These are phyloP conservation scores for Esox niger DNA, from an alignment of 2,113 vertebrate genomes.

Conservation along the genomic window DNA sequence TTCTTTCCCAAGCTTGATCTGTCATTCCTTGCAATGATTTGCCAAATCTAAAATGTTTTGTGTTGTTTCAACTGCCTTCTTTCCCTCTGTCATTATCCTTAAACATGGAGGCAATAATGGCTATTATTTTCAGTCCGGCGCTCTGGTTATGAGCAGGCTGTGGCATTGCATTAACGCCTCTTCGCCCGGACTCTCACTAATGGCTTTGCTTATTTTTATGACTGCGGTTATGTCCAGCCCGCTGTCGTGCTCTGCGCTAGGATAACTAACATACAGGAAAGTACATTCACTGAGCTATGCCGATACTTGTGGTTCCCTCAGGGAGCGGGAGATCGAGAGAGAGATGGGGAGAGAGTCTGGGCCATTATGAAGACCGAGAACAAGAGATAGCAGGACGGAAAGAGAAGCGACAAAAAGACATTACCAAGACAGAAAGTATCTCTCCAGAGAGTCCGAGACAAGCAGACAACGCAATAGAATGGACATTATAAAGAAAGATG, in stretches of 20 bases:
- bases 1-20: too few relatives aligned
- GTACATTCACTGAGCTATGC: background rate
- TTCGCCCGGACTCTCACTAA: slow-evolving; percentile 45
- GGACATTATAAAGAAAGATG: too few relatives aligned
- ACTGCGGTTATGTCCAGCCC: background rate
- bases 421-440: too few relatives aligned
- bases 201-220: slow-evolving; percentile 32
- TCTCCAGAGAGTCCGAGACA: too few relatives aligned
- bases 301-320: background rate
- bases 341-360: too few relatives aligned
- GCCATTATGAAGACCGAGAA: background rate
- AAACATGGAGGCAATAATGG: slow-evolving; percentile 1
- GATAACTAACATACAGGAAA: background rate
- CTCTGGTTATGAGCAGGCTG: background rate
- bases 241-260: background rate
- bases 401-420: background rate
- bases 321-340: background rate
- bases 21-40: background rate
- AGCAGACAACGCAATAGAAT: background rate
- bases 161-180: slow-evolving; percentile 58
- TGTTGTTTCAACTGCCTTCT: slow-evolving; percentile 14
- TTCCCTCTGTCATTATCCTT: too few relatives aligned
- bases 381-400: background rate
- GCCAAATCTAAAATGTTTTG: background rate
- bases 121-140: too few relatives aligned